Evolutionary conservation across 1,140 invertebrate genomes (phyloP).

Genomic region (Pollicipes pollicipes): DNA sequence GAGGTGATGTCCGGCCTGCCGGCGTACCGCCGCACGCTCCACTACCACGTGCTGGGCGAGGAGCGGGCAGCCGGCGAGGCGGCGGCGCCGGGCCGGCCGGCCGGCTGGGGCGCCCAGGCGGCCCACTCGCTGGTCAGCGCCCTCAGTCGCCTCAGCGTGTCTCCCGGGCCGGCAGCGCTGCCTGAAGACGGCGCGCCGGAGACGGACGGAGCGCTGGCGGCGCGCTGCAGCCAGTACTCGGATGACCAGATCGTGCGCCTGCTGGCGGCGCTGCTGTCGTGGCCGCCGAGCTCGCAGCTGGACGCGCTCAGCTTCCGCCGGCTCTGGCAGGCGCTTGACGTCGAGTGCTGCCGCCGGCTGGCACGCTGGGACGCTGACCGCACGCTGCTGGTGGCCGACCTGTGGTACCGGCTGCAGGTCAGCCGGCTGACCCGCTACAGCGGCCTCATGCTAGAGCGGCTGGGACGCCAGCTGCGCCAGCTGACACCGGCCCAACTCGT

Average conservation of each 20-base stretch:
- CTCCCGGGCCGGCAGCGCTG: slow-evolving; percentile 15
- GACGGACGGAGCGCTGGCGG: slow-evolving; percentile 12
- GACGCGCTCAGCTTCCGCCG: slow-evolving; percentile 15
- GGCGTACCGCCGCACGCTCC: slow-evolving; percentile 11
- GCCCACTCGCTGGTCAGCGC: slow-evolving; percentile 14
- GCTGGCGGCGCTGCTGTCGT: slow-evolving; percentile 14
- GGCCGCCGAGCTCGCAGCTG: slow-evolving; percentile 13
- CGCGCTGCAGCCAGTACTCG: background rate
- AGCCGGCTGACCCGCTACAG: slow-evolving; percentile 15
- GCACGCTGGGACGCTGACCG: slow-evolving; percentile 14
- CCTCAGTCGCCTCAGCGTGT: slow-evolving; percentile 12
- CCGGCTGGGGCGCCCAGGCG: slow-evolving; percentile 13
- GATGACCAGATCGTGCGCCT: slow-evolving; percentile 16
- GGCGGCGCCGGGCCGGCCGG: slow-evolving; percentile 10
- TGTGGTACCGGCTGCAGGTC: slow-evolving; percentile 16
- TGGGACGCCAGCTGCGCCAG: slow-evolving; percentile 12
- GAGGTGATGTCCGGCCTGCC: slow-evolving; percentile 16
- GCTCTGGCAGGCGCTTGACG: slow-evolving; percentile 18
- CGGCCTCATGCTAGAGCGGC: slow-evolving; percentile 11
- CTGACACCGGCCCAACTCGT: slow-evolving; percentile 17
- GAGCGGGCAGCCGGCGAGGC: too few relatives aligned
- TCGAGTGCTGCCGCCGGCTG: slow-evolving; percentile 14
- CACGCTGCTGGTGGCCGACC: slow-evolving; percentile 18
- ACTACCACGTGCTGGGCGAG: too few relatives aligned
- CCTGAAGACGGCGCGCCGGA: slow-evolving; percentile 13